Evolutionary conservation across 1,140 invertebrate genomes (phyloP), one percentile per base, ranked within the genome.

Genomic region (Hyposmocoma kahamanoa): DNA sequence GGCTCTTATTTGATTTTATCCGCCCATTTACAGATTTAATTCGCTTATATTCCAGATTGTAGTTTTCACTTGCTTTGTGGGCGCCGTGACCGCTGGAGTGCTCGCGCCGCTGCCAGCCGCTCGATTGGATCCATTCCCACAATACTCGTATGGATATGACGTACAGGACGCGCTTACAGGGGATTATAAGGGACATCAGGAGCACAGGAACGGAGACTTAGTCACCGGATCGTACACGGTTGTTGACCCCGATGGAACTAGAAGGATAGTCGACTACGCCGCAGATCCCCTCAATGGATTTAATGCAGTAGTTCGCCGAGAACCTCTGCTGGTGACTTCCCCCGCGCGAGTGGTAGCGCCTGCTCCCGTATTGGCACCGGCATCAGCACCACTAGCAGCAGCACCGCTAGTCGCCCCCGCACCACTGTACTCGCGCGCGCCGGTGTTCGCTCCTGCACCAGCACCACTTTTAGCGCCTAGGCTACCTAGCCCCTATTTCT

Each of bases 251-350:
- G 90, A 90, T 50, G 90, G 90, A 22, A 89, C 87, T 0, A 69
- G 87, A 43, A 84, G 89, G 42, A 88, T 87, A 21, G 89, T 89
- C 1, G 88, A 88, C 58, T 90, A 89, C 61, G 78, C 87, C 22
- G 88, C 89, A 36, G 89, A 90, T 61, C 74, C 89, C n/a, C 67
- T 90, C 15, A 90, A 90, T 42, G 89, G 89, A n/a, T 91, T 90
- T 73, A 90, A 90, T 61, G 90, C 90, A 43, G 87, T 90, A 2
- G 89, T 89, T 0, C 77, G 80, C 38, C 74, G 79, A 5, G 81
- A 84, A 51, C 81, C 79, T 1, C 46, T 82, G 11, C 70, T 84
- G 0, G 62, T 72, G 24, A 55, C 69, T 19, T 74, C 67, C 6
- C 70, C 71, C 2, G 74, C 74, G 8, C 67, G 58, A 22, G 66